A percentile compares a stretch with the other conserved stretches of the same genome.
Conservation (phyloP, 2,797 vertebrate genomes). For the Potorous gilbertii region DNA sequence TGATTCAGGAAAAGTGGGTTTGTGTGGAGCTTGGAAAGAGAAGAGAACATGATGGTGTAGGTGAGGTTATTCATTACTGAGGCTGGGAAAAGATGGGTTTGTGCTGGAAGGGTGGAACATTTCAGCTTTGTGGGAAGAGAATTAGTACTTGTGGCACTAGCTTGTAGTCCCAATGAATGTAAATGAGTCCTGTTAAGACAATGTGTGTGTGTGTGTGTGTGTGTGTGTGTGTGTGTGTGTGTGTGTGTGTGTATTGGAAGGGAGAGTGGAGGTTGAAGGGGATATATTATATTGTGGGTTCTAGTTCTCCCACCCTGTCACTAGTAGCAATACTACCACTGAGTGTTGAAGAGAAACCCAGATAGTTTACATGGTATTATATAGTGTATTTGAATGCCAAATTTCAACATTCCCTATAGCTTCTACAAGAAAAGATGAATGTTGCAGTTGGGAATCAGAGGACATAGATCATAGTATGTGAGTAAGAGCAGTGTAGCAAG, state of each 20-base stretch:
- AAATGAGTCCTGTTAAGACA: background rate
- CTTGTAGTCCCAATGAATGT: background rate
- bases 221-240: background rate
- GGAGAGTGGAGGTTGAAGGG: background rate
- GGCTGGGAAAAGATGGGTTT: background rate
- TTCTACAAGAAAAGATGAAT: background rate
- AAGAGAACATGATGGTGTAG: background rate
- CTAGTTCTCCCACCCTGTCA: background rate
- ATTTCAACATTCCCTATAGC: background rate
- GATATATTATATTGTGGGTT: background rate
- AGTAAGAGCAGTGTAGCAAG: background rate
- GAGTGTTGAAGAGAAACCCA: background rate
- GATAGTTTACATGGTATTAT: background rate
- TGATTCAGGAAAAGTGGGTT: background rate
- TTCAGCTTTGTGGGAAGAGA: background rate
- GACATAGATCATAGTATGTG: background rate
- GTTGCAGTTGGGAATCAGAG: background rate
- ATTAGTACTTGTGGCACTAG: background rate
- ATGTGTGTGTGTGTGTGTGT: background rate
- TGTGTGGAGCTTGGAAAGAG: background rate
- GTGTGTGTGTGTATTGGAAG: background rate
- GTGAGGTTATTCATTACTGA: background rate
- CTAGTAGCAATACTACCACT: background rate
- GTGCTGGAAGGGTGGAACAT: background rate
- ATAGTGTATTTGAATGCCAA: background rate